Evolutionary conservation across 92 coral and sea anemone species (phyloP).

Genomic region (Umimayanthus chanpuru): DNA sequence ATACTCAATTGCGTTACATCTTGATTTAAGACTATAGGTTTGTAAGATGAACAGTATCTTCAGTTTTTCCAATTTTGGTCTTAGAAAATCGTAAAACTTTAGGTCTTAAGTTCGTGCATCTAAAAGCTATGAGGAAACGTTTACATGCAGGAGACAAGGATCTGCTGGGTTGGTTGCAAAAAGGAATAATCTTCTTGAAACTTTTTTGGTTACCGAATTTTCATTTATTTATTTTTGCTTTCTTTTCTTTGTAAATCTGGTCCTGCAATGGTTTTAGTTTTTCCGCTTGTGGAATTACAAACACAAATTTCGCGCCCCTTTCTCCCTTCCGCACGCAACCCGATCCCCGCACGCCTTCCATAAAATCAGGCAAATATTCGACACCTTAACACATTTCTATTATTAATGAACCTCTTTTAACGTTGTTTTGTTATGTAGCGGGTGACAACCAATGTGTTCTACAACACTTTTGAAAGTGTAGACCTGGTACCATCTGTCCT

Average conservation of each 20-base stretch:
- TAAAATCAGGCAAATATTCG: background rate
- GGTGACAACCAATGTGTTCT: constrained; percentile 63
- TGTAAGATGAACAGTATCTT: too few species aligned
- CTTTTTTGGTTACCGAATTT: background rate
- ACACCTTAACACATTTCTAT: background rate
- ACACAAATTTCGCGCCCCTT: background rate
- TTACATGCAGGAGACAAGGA: too few species aligned
- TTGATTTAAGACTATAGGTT: too few species aligned
- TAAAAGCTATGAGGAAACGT: too few species aligned
- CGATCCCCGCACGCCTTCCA: background rate
- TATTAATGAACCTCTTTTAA: background rate
- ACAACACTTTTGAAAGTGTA: constrained; percentile 67
- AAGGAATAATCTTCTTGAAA: too few species aligned
- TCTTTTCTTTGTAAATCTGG: background rate
- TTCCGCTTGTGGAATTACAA: too few species aligned
- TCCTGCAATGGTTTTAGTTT: background rate
- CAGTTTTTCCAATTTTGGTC: too few species aligned
- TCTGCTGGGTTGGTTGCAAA: too few species aligned
- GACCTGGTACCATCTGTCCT: constrained; percentile 53
- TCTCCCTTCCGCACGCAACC: background rate
- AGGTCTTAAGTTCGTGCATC: too few species aligned
- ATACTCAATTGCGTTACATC: too few species aligned
- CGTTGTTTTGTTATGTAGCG: constrained; percentile 46
- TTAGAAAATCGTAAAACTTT: too few species aligned
- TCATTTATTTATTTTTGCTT: too few species aligned